A percentile compares a stretch with the other conserved stretches of the same genome.
Conservation (phyloP, 1,140 invertebrate genomes). For the Dryas iulia region DNA sequence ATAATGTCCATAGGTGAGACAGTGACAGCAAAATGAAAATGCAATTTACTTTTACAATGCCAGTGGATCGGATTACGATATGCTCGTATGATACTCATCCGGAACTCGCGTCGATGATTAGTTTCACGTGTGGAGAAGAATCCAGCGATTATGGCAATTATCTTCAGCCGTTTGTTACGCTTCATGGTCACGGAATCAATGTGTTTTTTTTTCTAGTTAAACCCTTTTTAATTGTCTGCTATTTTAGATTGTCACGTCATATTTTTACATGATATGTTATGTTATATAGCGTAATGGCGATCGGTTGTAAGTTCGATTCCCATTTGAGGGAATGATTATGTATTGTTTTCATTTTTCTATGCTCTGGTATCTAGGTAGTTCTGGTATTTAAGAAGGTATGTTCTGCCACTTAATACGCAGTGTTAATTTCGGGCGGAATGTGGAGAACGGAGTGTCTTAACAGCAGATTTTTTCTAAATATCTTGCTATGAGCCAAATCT, state of each 20-base stretch:
- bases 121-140: constrained; percentile 58
- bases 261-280: background rate
- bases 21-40: constrained; percentile 34
- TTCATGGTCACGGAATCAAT: constrained; percentile 55
- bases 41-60: constrained; percentile 51
- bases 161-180: constrained; percentile 52
- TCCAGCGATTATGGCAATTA: constrained; percentile 61
- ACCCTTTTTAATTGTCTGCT: constrained; percentile 12
- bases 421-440: no score
- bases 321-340: no score
- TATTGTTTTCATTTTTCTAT: no score
- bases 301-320: no score
- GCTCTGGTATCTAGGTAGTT: no score
- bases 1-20: background rate
- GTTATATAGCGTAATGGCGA: background rate
- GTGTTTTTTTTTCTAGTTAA: constrained; percentile 27
- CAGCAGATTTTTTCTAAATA: no score
- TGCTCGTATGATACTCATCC: constrained; percentile 43
- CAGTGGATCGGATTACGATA: constrained; percentile 58
- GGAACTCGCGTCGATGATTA: constrained; percentile 58
- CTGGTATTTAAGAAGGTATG: no score
- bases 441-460: no score
- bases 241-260: background rate
- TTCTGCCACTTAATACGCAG: no score
- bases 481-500: no score